phyloP scores from a whole-genome alignment of 2,888 invertebrate species.

The Eudemis profundana region DNA sequence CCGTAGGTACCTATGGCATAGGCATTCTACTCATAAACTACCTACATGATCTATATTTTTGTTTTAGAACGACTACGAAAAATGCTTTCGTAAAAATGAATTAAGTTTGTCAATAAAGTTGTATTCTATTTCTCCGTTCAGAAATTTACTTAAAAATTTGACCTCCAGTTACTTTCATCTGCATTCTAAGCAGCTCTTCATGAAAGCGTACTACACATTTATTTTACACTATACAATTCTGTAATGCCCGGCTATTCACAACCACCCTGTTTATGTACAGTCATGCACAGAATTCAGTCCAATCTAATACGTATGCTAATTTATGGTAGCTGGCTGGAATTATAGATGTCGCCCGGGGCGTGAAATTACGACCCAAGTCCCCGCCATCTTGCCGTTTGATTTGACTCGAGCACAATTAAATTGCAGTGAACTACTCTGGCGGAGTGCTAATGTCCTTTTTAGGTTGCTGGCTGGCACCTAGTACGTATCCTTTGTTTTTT shows the following conservation, averaged over 20 bases:
- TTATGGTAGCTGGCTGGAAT: constrained; percentile 79
- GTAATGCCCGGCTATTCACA: constrained; percentile 50
- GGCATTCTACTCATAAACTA: no score
- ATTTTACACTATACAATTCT: constrained; percentile 50
- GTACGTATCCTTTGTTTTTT: constrained; percentile 42
- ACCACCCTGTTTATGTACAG: constrained; percentile 55
- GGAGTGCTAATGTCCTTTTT: constrained; percentile 62
- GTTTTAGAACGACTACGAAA: no score
- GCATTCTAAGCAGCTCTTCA: neutral
- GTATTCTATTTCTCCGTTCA: no score
- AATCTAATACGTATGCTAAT: constrained; percentile 84
- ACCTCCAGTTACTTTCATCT: no score
- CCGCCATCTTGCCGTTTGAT: constrained; percentile 78
- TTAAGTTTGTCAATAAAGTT: no score
- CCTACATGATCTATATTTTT: no score
- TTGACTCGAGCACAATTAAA: constrained; percentile 67
- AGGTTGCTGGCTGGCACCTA: constrained; percentile 45
- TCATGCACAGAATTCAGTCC: constrained; percentile 72
- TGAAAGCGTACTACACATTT: constrained; percentile 4
- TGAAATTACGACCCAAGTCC: constrained; percentile 69
- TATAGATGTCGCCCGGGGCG: constrained; percentile 80
- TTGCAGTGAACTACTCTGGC: constrained; percentile 53
- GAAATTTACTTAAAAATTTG: no score
- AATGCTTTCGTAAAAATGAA: no score
- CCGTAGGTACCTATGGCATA: no score